Base-by-base conservation (phyloP, 2,797 vertebrate species). In the Leptoclinus maculatus region DNA sequence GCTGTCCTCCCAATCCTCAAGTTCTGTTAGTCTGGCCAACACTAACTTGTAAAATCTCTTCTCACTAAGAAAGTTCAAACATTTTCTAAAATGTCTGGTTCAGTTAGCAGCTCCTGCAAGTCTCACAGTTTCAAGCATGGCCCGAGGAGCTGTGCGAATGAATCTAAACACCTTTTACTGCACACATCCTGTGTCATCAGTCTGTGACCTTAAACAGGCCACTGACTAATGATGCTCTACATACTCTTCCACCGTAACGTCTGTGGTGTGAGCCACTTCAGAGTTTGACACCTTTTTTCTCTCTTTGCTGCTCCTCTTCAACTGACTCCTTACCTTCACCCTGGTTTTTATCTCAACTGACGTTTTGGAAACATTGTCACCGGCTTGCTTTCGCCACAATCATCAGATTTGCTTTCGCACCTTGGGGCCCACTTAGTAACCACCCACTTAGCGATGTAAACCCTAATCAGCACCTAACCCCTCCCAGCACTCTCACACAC, bases 361-460 rank as follows among this genome's bases (percentile, higher is more conserved):
- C 83, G 74, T 88, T 82, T 76, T 36, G 38, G 78, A 88, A 93
- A 92, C 91, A 82, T 82, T 69, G 64, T 84, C 80, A 78, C 56
- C n/a, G 62, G n/a, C 81, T 83, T 45, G 21, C 66, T 87, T 89
- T 90, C 34, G 64, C 87, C 32, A 1, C 60, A 57, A 88, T 92
- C 91, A 92, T 92, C 92, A 93, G 82, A 90, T 90, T 79, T 89
- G 71, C 76, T 78, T 86, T 90, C 65, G 53, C 88, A 90, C 82
- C 83, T 85, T 32, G 57, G 71, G 85, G 84, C 86, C 79, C 73
- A 54, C 36, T 84, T 53, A 71, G 63, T 83, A 88, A 84, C 80
- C 80, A 82, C 79, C 80, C 84, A 82, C 87, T 78, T 67, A 83
- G 84, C 72, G 58, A 78, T 66, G 82, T 76, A 66, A 87, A 78